Conservation (phyloP, 2,113 vertebrate genomes). For the Daboia siamensis region DNA sequence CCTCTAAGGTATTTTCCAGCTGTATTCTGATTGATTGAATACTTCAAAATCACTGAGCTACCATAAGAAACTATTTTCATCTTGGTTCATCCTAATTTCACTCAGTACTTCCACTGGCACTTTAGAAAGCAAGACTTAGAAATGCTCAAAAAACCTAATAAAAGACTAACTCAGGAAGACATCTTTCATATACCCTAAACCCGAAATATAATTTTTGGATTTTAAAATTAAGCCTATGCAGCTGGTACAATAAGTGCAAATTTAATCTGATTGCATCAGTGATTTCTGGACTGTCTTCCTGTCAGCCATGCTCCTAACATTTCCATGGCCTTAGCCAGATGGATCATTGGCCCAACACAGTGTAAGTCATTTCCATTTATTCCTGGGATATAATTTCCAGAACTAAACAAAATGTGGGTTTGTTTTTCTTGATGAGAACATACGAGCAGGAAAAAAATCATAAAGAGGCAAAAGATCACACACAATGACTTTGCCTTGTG, state of each 20-base stretch:
- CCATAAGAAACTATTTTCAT: neutral
- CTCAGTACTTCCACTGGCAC: neutral
- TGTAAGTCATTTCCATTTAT: neutral
- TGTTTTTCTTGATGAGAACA: neutral
- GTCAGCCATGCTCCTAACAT: neutral
- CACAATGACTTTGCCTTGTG: conserved; percentile 38
- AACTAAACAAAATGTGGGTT: neutral
- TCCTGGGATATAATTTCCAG: neutral
- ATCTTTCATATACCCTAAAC: neutral
- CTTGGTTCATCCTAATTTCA: neutral
- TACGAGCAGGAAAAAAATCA: conserved; percentile 12
- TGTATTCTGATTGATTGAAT: too few species aligned
- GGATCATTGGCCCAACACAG: neutral
- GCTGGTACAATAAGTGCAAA: neutral
- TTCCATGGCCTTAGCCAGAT: neutral
- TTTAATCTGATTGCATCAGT: neutral
- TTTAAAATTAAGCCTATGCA: neutral
- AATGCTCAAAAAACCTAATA: neutral
- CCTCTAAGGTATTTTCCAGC: too few species aligned
- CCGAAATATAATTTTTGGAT: neutral
- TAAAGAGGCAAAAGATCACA: conserved; percentile 50
- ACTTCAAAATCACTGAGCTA: neutral
- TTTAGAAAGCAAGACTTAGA: neutral
- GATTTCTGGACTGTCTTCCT: neutral
- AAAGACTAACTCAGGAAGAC: neutral